phyloP scores from a whole-genome alignment of 92 coral and sea anemone species.

The Phenganax stokvisi region DNA sequence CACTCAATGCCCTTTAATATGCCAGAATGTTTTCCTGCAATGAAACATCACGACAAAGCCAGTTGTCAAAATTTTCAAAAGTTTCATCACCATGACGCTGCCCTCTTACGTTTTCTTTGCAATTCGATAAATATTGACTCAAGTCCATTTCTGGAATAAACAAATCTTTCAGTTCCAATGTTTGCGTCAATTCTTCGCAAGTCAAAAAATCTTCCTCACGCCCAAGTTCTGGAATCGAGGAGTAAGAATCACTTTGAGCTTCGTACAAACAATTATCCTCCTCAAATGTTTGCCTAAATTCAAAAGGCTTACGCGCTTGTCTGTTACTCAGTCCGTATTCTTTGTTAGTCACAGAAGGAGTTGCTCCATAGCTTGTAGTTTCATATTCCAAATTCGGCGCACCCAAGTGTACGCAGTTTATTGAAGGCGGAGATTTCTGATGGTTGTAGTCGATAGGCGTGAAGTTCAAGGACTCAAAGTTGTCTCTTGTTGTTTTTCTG shows the following conservation, averaged over 20 bases:
- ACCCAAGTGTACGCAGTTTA: background rate
- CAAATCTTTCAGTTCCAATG: conserved; percentile 87
- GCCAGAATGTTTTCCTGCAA: conserved; percentile 9
- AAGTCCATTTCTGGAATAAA: conserved; percentile 87
- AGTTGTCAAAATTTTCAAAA: conserved; percentile 4
- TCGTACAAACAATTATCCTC: background rate
- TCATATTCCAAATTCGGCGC: background rate
- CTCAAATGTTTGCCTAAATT: background rate
- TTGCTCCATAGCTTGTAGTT: background rate
- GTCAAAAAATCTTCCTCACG: conserved; percentile 80
- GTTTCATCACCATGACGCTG: background rate
- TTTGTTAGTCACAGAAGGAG: background rate
- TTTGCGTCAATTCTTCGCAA: conserved; percentile 92
- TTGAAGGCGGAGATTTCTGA: background rate
- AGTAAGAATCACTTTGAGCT: background rate
- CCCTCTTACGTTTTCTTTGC: background rate
- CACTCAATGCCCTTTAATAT: background rate
- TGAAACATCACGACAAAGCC: background rate
- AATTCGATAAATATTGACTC: conserved; percentile 44
- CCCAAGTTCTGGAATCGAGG: conserved; percentile 19
- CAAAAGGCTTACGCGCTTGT: background rate
- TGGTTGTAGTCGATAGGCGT: background rate
- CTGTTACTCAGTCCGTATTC: too few species aligned
- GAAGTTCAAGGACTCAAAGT: background rate
- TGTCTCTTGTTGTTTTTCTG: background rate